A percentile compares a stretch with the other conserved stretches of the same genome.
These are phyloP conservation scores for Sisyra terminalis DNA, from an alignment of 2,888 invertebrate species.

Conservation along the genomic window DNA sequence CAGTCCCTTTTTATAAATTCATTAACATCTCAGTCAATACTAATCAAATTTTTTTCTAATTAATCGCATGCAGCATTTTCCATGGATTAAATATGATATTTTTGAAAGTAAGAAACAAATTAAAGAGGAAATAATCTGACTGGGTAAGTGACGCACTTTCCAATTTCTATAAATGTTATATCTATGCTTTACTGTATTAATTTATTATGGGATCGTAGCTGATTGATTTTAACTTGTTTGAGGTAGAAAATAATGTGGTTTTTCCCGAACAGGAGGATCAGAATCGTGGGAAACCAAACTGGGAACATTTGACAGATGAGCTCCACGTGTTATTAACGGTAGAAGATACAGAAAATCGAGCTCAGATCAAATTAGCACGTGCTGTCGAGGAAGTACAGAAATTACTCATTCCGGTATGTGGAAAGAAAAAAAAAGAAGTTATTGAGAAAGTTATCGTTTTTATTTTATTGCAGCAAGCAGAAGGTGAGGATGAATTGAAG, in stretches of 20 bases:
- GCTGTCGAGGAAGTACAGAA: slow-evolving; percentile 98
- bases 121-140: no score
- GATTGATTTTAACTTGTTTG: no score
- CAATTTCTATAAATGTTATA: no score
- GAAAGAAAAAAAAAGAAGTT: neutral
- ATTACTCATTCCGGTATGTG: slow-evolving; percentile 87
- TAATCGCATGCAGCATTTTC: slow-evolving; percentile 8
- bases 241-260: no score
- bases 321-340: slow-evolving; percentile 96
- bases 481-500: slow-evolving; percentile 99
- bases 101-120: no score
- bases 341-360: slow-evolving; percentile 95
- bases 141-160: no score
- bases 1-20: neutral
- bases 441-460: slow-evolving; percentile 4
- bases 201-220: no score
- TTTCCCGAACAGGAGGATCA: slow-evolving; percentile 72
- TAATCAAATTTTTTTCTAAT: neutral
- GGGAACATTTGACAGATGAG: slow-evolving; percentile 99
- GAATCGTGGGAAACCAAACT: slow-evolving; percentile 98
- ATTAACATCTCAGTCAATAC: neutral
- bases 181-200: no score
- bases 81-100: neutral
- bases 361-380: slow-evolving; percentile 82
- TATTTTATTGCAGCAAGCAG: slow-evolving; percentile 63